Conservation (phyloP, 2,113 vertebrate species). For the Orcinus orca region DNA sequence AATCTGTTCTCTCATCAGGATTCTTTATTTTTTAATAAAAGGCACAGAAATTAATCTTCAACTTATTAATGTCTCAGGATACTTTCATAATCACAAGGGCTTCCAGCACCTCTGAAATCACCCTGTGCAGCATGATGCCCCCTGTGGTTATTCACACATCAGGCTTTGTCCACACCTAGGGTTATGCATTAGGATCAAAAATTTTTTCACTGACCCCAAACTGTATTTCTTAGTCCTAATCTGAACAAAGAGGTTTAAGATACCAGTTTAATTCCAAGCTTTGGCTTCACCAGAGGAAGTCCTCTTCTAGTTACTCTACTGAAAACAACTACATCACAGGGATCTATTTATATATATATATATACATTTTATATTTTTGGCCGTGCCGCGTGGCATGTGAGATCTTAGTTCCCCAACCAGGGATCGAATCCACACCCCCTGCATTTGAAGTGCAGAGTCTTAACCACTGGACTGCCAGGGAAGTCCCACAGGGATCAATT, state of each 20-base stretch:
- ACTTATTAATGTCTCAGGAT: background rate
- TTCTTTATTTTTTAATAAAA: background rate
- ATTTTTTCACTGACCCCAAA: background rate
- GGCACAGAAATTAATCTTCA: background rate
- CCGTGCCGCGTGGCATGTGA: fast-evolving
- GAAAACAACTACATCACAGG: background rate
- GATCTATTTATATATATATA: background rate
- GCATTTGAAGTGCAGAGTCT: too few relatives aligned
- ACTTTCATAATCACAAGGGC: background rate
- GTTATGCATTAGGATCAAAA: background rate
- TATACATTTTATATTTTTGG: too few relatives aligned
- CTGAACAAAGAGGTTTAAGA: background rate
- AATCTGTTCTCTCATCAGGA: background rate
- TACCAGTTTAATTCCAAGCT: background rate
- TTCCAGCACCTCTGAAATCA: background rate
- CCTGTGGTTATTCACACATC: background rate
- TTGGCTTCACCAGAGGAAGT: background rate
- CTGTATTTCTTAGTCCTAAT: background rate
- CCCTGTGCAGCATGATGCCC: fast-evolving
- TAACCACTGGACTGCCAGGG: too few relatives aligned
- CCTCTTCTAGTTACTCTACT: background rate
- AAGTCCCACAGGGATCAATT: background rate
- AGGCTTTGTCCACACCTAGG: background rate
- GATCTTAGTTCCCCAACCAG: too few relatives aligned
- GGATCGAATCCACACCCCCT: too few relatives aligned